A percentile compares a stretch with the other conserved stretches of the same genome.
Conservation (phyloP, 2,797 vertebrate species). For the Gallirallus australis region DNA sequence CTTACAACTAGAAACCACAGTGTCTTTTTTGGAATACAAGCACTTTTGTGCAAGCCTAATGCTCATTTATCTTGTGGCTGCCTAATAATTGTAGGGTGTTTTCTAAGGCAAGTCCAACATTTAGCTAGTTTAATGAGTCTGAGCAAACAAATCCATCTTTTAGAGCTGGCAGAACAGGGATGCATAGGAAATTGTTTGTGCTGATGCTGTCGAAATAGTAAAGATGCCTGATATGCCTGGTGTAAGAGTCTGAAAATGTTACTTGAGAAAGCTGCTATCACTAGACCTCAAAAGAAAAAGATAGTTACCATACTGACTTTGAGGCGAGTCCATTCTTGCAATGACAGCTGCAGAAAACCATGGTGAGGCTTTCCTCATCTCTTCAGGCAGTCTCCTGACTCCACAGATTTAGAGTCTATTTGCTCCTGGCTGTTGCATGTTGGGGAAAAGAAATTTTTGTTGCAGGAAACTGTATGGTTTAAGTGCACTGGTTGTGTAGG, state of each 20-base stretch:
- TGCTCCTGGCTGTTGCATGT: neutral
- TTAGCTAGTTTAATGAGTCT: neutral
- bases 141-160: conserved; percentile 30
- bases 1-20: neutral
- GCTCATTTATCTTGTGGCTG: neutral
- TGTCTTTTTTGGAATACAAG: neutral
- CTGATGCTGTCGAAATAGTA: conserved; percentile 33
- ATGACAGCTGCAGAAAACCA: conserved; percentile 49
- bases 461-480: neutral
- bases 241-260: neutral
- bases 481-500: neutral
- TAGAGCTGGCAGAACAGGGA: neutral
- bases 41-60: neutral
- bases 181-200: neutral
- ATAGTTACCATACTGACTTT: conserved; percentile 29
- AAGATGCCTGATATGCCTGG: conserved; percentile 11
- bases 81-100: neutral
- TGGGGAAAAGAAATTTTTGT: neutral
- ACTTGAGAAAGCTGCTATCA: conserved; percentile 16
- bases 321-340: neutral
- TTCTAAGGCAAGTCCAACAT: neutral
- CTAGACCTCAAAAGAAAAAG: conserved; percentile 41
- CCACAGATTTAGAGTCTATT: neutral
- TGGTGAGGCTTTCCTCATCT: neutral
- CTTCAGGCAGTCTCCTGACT: neutral